Percentiles rank a stretch among this genome's conserved stretches.
Conservation (phyloP, 2,113 vertebrate genomes). For the Oreocharis arfaki region DNA sequence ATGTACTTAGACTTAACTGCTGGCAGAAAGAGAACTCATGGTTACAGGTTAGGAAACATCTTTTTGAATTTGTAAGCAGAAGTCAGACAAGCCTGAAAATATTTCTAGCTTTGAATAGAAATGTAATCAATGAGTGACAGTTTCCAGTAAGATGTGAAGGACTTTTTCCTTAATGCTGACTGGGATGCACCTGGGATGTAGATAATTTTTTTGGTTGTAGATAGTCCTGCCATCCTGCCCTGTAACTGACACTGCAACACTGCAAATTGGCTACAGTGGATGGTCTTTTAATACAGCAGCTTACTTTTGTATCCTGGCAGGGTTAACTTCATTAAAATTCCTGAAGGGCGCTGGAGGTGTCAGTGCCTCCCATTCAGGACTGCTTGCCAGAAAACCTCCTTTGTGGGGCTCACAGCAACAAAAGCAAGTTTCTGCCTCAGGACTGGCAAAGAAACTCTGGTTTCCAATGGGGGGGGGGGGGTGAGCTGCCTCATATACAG, state of each 20-base stretch:
- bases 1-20: background rate
- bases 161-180: background rate
- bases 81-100: background rate
- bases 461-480: background rate
- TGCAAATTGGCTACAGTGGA: background rate
- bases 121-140: background rate
- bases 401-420: background rate
- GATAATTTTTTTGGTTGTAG: background rate
- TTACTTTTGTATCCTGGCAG: background rate
- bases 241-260: background rate
- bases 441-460: background rate
- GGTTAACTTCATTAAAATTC: conserved; percentile 42
- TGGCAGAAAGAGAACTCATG: background rate
- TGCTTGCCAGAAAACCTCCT: background rate
- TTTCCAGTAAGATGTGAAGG: background rate
- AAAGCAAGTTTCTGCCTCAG: background rate
- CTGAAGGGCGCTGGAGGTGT: background rate
- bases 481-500: background rate
- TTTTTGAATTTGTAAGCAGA: background rate
- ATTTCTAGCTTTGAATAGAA: background rate
- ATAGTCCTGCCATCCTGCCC: background rate
- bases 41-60: background rate
- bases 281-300: background rate
- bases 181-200: background rate
- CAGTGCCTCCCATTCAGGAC: conserved; percentile 1